Percentiles rank a stretch among this genome's conserved stretches.
Evolutionary conservation across 1,140 invertebrate species (phyloP).

Genomic region (Macrostomum lignano): DNA sequence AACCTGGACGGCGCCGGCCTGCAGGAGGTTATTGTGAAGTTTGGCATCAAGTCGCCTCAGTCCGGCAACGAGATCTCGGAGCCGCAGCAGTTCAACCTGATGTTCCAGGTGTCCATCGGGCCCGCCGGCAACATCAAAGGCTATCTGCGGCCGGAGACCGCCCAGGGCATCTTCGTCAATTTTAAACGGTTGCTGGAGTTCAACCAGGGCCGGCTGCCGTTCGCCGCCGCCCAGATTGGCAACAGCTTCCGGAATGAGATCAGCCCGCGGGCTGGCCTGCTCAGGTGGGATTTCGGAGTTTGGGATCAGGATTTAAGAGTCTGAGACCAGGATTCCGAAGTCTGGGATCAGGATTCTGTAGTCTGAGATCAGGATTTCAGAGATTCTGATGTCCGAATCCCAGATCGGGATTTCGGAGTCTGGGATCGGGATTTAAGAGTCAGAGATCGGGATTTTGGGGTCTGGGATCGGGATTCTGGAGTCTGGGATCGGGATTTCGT

Average conservation of each 20-base stretch:
- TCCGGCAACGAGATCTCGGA: slow-evolving; percentile 73
- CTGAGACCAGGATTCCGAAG: no score
- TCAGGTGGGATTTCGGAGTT: no score
- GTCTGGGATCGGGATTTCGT: no score
- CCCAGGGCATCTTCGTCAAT: slow-evolving; percentile 97
- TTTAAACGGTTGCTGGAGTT: slow-evolving; percentile 84
- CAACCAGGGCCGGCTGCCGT: slow-evolving; percentile 78
- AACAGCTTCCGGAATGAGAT: slow-evolving; percentile 97
- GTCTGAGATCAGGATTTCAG: no score
- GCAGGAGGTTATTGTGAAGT: slow-evolving; percentile 48
- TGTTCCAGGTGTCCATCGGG: slow-evolving; percentile 89
- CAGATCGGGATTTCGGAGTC: no score
- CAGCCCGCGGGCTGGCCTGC: slow-evolving; percentile 73
- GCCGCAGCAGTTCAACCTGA: slow-evolving; percentile 86
- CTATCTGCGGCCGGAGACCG: slow-evolving; percentile 80
- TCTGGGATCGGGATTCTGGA: no score
- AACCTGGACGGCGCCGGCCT: slow-evolving; percentile 64
- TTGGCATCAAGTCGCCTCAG: slow-evolving; percentile 67
- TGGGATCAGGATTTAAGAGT: no score
- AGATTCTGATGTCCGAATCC: no score
- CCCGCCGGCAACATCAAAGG: slow-evolving; percentile 73
- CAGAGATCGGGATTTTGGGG: no score
- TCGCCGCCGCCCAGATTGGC: slow-evolving; percentile 87
- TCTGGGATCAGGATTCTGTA: no score
- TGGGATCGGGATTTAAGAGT: no score